phyloP scores from a whole-genome alignment of 2,797 vertebrate genomes.

The Bradypodion ventrale region DNA sequence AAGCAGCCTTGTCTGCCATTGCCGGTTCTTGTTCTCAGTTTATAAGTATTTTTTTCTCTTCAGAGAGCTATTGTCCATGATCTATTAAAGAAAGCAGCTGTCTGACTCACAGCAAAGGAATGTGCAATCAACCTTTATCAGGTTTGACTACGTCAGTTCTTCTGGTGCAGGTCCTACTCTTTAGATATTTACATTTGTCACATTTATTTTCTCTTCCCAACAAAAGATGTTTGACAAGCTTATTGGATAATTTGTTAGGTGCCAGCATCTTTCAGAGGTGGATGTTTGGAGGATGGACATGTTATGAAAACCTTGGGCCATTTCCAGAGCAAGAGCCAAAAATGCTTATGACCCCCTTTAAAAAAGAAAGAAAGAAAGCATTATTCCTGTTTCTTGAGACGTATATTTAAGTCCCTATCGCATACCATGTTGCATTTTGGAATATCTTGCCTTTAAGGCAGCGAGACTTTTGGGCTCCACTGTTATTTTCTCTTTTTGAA shows the following conservation, averaged over 20 bases:
- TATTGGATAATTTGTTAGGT: conserved; percentile 40
- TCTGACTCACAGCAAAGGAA: conserved; percentile 57
- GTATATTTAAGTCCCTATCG: conserved; percentile 38
- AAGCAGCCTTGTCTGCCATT: no score
- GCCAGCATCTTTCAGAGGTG: conserved; percentile 38
- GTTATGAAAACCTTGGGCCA: conserved; percentile 47
- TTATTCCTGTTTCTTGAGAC: conserved; percentile 42
- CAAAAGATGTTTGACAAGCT: conserved; percentile 47
- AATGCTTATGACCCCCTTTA: neutral
- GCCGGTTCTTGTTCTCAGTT: no score
- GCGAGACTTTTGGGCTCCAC: conserved; percentile 35
- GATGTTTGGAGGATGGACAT: neutral
- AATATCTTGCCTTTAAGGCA: conserved; percentile 48
- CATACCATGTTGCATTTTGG: conserved; percentile 26
- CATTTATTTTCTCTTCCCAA: conserved; percentile 59
- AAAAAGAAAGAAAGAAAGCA: conserved; percentile 2
- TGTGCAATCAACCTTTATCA: conserved; percentile 60
- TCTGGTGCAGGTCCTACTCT: conserved; percentile 54
- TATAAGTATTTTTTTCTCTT: no score
- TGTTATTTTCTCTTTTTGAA: conserved; percentile 23
- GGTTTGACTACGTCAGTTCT: conserved; percentile 58
- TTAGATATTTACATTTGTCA: conserved; percentile 50
- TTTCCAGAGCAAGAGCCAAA: conserved; percentile 41
- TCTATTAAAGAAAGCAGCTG: conserved; percentile 50
- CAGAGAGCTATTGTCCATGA: no score